Evolutionary conservation across 2,888 invertebrate species (phyloP), one percentile per base, ranked within the genome.

Genomic region (Eudemis profundana): DNA sequence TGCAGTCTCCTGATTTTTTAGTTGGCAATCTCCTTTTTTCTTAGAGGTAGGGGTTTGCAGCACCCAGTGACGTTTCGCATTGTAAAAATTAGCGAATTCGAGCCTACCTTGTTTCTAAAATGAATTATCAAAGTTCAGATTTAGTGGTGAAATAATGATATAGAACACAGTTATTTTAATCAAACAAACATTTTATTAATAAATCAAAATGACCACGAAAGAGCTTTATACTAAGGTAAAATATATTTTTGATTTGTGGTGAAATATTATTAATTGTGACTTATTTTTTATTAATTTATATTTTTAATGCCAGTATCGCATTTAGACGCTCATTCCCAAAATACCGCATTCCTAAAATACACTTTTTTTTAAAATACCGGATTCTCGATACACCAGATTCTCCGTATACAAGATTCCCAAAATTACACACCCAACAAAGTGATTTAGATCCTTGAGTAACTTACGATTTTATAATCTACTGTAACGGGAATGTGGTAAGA

Each of bases 171-270:
- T 73, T 70, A 69, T 61, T 70, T 74, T 68, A 68, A 61, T 73
- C 70, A 69, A 70, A 68, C 68, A 70, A 67, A 64, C 68, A 56
- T 57, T 53, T 62, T 65, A 70, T 70, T 72, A 72, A n/a, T 53
- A 21, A 65, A 72, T 62, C 76, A 90, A 83, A 74, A 93, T 93
- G 93, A 93, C 93, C 60, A 92, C 93, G 63, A 93, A 92, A 81
- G 93, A 93, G 78, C 79, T 93, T 1, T 93, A 92, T 69, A 92
- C 93, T 15, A 91, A 92, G 92, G 93, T 93, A 88, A 83, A 74
- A 68, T 72, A 46, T 61, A 64, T 67, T 67, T 63, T 70, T 67
- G 72, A 73, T 75, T 50, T 57, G 71, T 70, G 70, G 71, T 72
- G 44, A 50, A 57, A 17, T 63, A 66, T 71, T 78, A 77, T 70